A percentile compares a stretch with the other conserved stretches of the same genome.
Conservation (phyloP, 2,113 vertebrate genomes). For the Alectura lathami region DNA sequence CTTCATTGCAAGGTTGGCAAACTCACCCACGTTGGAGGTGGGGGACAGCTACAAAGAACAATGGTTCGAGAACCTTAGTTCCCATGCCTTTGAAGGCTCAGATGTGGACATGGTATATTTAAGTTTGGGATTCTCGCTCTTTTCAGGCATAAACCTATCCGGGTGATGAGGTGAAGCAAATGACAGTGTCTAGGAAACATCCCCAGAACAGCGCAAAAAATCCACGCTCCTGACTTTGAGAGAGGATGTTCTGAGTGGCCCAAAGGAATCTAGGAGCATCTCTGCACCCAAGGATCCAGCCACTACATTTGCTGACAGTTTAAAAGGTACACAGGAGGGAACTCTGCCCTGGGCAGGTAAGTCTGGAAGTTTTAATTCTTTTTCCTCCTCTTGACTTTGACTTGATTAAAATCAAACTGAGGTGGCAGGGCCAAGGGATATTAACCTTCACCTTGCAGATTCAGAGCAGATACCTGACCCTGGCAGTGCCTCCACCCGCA, state of each 20-base stretch:
- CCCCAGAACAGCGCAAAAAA: neutral
- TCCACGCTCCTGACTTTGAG: rapidly evolving
- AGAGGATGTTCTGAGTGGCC: neutral
- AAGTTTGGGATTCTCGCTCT: neutral
- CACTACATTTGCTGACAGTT: neutral
- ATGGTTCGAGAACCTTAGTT: neutral
- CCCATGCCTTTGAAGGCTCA: neutral
- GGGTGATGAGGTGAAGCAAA: neutral
- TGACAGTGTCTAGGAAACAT: neutral
- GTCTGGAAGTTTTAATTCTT: neutral
- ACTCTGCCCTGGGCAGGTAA: neutral
- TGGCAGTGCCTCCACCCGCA: neutral
- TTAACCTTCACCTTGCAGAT: neutral
- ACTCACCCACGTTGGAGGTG: neutral
- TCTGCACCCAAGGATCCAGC: neutral
- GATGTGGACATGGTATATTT: rapidly evolving
- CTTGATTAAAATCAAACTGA: neutral
- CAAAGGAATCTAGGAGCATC: neutral
- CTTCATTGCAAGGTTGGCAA: neutral
- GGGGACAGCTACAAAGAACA: rapidly evolving
- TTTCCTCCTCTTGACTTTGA: neutral
- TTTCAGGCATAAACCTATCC: neutral
- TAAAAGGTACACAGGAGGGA: neutral
- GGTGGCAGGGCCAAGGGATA: neutral
- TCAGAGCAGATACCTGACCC: neutral